Conservation (phyloP, 2,888 invertebrate genomes). For the Xestia xanthographa region DNA sequence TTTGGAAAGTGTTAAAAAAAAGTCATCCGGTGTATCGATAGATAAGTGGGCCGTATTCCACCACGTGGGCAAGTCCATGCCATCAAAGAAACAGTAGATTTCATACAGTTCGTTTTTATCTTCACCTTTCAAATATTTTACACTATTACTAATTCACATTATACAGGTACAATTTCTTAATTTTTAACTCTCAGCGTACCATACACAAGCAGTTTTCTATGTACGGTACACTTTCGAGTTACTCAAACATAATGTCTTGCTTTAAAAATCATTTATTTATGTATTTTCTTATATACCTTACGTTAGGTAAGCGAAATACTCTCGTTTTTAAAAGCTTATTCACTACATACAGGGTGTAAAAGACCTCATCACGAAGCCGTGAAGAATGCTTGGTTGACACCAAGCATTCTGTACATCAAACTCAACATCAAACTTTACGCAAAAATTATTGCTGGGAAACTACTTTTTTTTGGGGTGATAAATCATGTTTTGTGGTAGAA, state of each 20-base stretch:
- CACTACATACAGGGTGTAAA: too few species aligned
- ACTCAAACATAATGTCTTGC: background rate
- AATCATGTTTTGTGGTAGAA: too few species aligned
- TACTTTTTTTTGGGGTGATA: too few species aligned
- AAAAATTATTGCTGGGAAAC: too few species aligned
- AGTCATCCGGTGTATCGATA: too few species aligned
- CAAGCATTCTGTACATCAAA: too few species aligned
- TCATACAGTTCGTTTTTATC: too few species aligned
- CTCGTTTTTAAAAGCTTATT: background rate
- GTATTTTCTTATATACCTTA: conserved; percentile 10
- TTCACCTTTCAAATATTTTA: conserved; percentile 4
- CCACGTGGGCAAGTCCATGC: background rate
- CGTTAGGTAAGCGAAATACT: background rate
- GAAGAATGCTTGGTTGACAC: too few species aligned
- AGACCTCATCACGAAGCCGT: too few species aligned
- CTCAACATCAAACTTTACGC: too few species aligned
- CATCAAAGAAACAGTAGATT: background rate
- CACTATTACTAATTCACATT: background rate
- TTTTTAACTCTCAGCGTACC: background rate
- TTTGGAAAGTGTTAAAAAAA: too few species aligned
- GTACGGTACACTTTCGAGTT: background rate
- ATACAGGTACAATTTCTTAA: background rate
- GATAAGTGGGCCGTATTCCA: background rate
- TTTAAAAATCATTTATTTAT: conserved; percentile 4
- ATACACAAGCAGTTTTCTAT: background rate